Conservation (phyloP, 2,113 vertebrate species). For the Pomatorhinus ruficollis region DNA sequence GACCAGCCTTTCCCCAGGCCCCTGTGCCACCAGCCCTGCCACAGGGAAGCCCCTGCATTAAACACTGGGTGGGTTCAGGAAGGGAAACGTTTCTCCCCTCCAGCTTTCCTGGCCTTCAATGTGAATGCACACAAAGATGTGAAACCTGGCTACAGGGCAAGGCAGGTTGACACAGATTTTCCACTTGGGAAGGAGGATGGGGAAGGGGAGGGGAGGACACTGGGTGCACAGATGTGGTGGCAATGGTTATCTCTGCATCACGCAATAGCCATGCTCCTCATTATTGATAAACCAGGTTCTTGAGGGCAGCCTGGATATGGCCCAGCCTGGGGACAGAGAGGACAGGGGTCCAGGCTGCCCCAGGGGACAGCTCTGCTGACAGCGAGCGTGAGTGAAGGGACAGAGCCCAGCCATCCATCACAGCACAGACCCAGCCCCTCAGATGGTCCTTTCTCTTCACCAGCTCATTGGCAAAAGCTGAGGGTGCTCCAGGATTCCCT, state of each 20-base stretch:
- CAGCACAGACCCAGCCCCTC: neutral
- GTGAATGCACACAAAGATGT: neutral
- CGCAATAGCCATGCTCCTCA: neutral
- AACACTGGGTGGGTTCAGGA: neutral
- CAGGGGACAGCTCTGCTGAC: accelerated
- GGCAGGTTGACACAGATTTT: neutral
- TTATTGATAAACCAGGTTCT: neutral
- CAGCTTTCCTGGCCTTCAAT: neutral
- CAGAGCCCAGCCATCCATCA: accelerated
- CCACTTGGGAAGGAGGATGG: neutral
- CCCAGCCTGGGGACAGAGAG: neutral
- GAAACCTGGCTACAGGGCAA: neutral
- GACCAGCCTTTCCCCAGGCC: neutral
- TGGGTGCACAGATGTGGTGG: neutral
- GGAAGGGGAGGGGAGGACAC: neutral
- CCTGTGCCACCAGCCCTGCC: accelerated
- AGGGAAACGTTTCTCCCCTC: neutral
- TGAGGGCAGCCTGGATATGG: neutral
- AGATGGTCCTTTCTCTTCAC: neutral
- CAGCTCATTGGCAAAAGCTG: neutral
- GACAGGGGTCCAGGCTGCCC: neutral
- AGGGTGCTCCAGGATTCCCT: neutral
- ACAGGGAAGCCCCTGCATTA: neutral
- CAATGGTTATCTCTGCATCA: neutral
- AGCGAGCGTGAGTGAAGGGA: accelerated